phyloP scores from a whole-genome alignment of 2,888 invertebrate species.

The Bombyx huttoni region DNA sequence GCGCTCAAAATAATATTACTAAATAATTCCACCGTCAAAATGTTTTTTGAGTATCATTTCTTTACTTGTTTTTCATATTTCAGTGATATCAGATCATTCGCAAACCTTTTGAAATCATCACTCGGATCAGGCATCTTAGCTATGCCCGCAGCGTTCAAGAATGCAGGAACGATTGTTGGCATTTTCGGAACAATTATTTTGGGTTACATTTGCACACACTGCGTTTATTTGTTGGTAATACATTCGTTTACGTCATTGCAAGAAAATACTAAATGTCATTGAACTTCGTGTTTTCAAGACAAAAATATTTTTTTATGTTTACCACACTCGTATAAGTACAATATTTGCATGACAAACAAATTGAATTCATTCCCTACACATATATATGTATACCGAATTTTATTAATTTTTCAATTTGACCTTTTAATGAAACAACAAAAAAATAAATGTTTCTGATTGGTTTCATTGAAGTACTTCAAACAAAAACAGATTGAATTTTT shows the following conservation, averaged over 20 bases:
- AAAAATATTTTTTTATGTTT: neutral
- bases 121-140: conserved; percentile 93
- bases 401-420: too few species aligned
- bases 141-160: conserved; percentile 90
- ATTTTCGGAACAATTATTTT: conserved; percentile 84
- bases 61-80: conserved; percentile 19
- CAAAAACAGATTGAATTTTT: conserved; percentile 9
- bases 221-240: conserved; percentile 91
- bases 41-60: too few species aligned
- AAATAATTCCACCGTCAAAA: too few species aligned
- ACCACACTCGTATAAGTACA: neutral
- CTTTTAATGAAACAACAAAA: too few species aligned
- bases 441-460: too few species aligned
- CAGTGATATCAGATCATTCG: conserved; percentile 87
- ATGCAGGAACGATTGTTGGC: conserved; percentile 87
- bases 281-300: neutral
- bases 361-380: too few species aligned
- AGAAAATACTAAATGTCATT: neutral
- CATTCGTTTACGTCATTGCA: neutral
- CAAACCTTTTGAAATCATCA: conserved; percentile 94
- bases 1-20: too few species aligned
- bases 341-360: neutral
- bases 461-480: too few species aligned
- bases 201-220: conserved; percentile 92
- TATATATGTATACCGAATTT: too few species aligned